A percentile compares a stretch with the other conserved stretches of the same genome.
These are phyloP conservation scores for Alca torda DNA, from an alignment of 2,797 vertebrate genomes.

Conservation along the genomic window DNA sequence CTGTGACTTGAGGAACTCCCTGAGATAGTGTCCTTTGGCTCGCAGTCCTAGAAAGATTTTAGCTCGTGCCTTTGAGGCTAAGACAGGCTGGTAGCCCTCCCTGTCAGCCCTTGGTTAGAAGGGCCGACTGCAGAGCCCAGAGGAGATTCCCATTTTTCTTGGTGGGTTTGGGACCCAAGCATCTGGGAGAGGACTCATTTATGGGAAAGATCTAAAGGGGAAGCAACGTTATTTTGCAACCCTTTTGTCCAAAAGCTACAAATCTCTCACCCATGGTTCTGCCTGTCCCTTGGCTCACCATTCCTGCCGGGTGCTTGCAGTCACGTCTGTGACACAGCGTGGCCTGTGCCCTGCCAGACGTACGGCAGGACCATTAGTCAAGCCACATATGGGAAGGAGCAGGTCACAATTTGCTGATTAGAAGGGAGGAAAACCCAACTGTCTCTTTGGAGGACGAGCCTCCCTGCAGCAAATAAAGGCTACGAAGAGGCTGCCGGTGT, in stretches of 20 bases:
- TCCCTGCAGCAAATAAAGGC: background rate
- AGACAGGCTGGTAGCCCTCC: background rate
- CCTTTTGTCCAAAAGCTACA: background rate
- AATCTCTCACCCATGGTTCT: background rate
- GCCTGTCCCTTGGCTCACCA: background rate
- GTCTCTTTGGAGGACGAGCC: background rate
- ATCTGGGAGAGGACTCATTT: background rate
- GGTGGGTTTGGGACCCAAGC: background rate
- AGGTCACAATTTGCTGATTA: background rate
- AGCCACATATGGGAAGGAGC: background rate
- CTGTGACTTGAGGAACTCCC: background rate
- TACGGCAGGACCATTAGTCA: background rate
- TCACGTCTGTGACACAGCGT: background rate
- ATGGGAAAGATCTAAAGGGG: background rate
- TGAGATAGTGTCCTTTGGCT: background rate
- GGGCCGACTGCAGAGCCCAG: background rate
- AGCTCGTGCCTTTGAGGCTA: background rate
- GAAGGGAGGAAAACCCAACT: background rate
- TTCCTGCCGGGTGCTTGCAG: rapidly evolving
- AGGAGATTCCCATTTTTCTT: background rate
- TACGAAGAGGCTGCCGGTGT: background rate
- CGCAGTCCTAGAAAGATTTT: background rate
- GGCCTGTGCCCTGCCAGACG: background rate
- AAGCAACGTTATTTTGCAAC: background rate
- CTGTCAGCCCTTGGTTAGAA: background rate